Base-by-base conservation (phyloP, 2,888 invertebrate species). In the Hydropsyche betteni region DNA sequence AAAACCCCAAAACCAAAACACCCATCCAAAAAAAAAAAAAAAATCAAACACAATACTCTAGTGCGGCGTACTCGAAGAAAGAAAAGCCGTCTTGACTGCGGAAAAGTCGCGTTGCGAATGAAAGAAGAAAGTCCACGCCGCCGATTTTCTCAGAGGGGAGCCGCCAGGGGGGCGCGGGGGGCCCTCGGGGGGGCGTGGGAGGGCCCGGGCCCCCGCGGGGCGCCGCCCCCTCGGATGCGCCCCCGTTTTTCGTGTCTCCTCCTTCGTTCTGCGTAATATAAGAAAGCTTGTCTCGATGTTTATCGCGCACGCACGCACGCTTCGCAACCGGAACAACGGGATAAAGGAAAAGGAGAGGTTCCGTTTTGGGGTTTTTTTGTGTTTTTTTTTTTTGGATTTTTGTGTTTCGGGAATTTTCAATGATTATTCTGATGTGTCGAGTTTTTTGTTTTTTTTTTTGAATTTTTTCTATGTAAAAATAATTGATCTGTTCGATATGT, bases 101-200 rank as follows among this genome's bases (percentile, higher is more conserved):
- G 77, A 79, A 78, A 79, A 76, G 78, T 76, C 79, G 76, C 79
- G 75, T 71, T 61, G 75, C 79, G 79, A 79, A 79, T 79, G 79
- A 76, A 71, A 72, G 69, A 78, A 76, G 78, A 79, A 79, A 79
- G 78, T 78, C 64, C 72, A 74, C 44, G 44, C 79, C 73, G 69
- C 73, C 76, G 76, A 77, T 79, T 79, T 79, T 79, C 79, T 79
- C 78, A 36, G 16, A 55, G 61, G 72, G 72, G 72, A 36, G 34
- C 16, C 5, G 8, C 16, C 4, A 2, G 10, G 16, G 24, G 12
- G 34, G 12, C 5, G 12, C 5, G 12, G 34, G 36, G 64, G 64
- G 58, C 8, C 12, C 16, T 53, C 12, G 5, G 34, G 34, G 34
- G 10, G n/a, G 61, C 0, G 6, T 10, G 6, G 14, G 33, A 33